Percentiles rank a stretch among this genome's conserved stretches.
These are phyloP conservation scores for Radopholus similis DNA, from an alignment of 1,140 invertebrate species.

Conservation along the genomic window DNA sequence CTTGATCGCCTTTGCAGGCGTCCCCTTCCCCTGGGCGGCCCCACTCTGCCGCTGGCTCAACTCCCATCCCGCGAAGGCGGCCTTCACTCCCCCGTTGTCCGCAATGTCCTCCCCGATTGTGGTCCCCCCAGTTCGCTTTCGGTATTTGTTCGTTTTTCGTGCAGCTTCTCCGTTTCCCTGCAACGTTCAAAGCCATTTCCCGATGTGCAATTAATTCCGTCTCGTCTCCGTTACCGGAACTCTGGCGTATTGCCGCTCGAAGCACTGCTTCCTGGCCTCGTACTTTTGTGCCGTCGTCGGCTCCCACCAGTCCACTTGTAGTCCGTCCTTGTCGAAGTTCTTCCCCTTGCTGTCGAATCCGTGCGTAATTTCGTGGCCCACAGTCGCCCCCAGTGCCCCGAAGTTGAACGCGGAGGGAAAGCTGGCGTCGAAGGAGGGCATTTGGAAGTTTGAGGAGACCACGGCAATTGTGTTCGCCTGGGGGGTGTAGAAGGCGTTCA, in stretches of 20 bases:
- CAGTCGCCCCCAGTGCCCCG: background rate
- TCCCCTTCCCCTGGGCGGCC: too few species aligned
- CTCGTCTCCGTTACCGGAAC: background rate
- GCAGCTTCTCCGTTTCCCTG: background rate
- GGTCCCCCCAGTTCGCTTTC: background rate
- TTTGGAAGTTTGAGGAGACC: background rate
- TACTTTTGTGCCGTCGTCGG: background rate
- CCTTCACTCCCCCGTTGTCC: background rate
- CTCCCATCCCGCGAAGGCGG: background rate
- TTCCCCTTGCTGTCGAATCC: background rate
- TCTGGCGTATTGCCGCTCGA: background rate
- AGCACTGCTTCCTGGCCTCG: background rate
- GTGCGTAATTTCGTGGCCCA: constrained; percentile 1
- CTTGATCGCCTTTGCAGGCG: background rate
- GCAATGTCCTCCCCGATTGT: background rate
- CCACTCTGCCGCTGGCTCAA: background rate
- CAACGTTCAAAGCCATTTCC: background rate
- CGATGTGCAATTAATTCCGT: background rate
- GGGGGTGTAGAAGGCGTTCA: background rate
- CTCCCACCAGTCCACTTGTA: background rate
- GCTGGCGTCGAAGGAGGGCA: background rate
- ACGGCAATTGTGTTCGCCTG: background rate
- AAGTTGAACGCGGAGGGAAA: background rate
- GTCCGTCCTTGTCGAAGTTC: background rate
- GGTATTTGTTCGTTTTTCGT: background rate